A percentile compares a stretch with the other conserved stretches of the same genome.
phyloP scores from a whole-genome alignment of 2,797 vertebrate species.

The Garrulus glandarius region DNA sequence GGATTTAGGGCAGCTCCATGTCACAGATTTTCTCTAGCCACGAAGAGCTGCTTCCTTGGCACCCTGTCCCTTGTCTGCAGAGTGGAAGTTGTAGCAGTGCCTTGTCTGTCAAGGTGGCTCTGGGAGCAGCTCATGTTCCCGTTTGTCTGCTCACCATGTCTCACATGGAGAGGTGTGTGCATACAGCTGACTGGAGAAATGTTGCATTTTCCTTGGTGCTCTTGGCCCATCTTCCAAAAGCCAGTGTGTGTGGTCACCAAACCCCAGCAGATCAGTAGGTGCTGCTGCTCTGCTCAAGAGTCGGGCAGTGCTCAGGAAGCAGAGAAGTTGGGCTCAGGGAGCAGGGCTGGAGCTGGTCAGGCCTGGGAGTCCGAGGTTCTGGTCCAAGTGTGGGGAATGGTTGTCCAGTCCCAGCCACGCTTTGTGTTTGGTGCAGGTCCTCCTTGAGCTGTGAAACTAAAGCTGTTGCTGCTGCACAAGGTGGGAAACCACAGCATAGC shows the following conservation, averaged over 20 bases:
- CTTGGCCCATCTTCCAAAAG: background rate
- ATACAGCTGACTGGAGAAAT: accelerated
- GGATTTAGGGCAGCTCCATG: background rate
- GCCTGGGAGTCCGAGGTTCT: background rate
- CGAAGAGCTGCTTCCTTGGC: background rate
- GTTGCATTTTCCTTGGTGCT: background rate
- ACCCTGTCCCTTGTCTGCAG: accelerated
- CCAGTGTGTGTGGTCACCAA: accelerated
- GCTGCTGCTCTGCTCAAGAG: background rate
- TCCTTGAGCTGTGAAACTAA: background rate
- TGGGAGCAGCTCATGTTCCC: accelerated
- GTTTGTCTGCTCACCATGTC: accelerated
- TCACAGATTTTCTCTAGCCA: accelerated
- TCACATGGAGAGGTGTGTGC: background rate
- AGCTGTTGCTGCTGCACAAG: background rate
- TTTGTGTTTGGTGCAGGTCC: background rate
- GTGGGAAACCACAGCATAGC: background rate
- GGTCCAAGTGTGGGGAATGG: background rate
- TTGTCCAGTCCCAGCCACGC: accelerated
- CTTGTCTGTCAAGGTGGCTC: accelerated
- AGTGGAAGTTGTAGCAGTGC: background rate
- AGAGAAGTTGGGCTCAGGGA: background rate
- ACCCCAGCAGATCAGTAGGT: accelerated
- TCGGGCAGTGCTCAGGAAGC: background rate
- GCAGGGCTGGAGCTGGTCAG: background rate